phyloP scores from a whole-genome alignment of 1,140 invertebrate genomes.

The Brachionus manjavacas region DNA sequence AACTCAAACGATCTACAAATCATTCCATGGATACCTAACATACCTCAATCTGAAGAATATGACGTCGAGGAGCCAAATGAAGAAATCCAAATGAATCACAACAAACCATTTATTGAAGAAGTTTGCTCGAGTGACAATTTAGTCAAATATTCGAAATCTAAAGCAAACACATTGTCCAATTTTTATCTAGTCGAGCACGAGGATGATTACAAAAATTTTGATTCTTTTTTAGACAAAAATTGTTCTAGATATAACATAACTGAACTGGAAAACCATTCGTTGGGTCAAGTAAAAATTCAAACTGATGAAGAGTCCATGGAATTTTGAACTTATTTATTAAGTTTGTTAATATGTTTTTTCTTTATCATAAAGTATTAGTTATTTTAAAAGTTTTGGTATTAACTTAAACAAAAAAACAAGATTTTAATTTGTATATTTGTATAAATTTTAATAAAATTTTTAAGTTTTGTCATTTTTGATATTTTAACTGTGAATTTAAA shows the following conservation, averaged over 20 bases:
- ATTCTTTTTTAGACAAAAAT: neutral
- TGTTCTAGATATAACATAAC: neutral
- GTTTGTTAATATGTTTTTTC: neutral
- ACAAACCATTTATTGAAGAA: neutral
- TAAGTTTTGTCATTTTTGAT: neutral
- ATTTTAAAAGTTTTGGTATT: neutral
- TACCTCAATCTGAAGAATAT: neutral
- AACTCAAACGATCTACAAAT: neutral
- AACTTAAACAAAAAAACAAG: neutral
- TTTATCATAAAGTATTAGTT: neutral
- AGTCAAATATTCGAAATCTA: neutral
- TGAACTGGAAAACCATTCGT: neutral
- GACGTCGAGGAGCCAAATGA: neutral
- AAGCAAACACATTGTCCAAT: neutral
- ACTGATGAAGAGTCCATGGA: neutral
- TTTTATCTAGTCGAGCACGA: conserved; percentile 27
- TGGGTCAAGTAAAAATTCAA: neutral
- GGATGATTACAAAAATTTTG: neutral
- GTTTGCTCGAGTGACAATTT: neutral
- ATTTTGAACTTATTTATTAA: neutral
- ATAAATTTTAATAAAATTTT: neutral
- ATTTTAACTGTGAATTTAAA: neutral
- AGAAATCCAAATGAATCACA: neutral
- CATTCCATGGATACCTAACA: conserved; percentile 22
- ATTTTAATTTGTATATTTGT: neutral